A percentile compares a stretch with the other conserved stretches of the same genome.
phyloP scores from a whole-genome alignment of 2,888 invertebrate species.

The Brachylomia viminalis region DNA sequence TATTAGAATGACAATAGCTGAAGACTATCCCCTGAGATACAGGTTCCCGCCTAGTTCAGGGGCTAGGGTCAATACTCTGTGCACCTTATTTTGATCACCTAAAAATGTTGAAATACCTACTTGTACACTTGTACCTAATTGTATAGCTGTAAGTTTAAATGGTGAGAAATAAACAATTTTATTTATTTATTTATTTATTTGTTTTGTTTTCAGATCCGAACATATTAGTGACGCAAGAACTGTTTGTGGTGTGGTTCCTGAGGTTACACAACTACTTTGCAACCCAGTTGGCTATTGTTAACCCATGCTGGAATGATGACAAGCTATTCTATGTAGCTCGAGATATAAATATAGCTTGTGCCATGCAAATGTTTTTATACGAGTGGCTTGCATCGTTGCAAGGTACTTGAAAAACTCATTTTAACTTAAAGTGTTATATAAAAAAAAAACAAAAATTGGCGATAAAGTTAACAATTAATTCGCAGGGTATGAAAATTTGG shows the following conservation, averaged over 20 bases:
- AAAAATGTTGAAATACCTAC: too few relatives aligned
- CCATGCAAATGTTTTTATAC: slow-evolving; percentile 14
- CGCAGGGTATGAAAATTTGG: slow-evolving; percentile 59
- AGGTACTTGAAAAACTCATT: slow-evolving; percentile 15
- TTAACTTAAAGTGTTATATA: not conserved
- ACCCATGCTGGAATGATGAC: slow-evolving; percentile 40
- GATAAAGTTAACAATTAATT: not conserved
- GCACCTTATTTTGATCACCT: too few relatives aligned
- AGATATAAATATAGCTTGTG: slow-evolving; percentile 34
- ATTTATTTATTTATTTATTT: not conserved
- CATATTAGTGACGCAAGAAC: slow-evolving; percentile 1
- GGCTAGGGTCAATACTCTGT: too few relatives aligned
- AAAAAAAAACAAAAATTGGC: not conserved
- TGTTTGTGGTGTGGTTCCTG: slow-evolving; percentile 38
- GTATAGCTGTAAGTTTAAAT: too few relatives aligned
- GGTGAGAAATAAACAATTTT: too few relatives aligned
- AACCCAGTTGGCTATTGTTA: slow-evolving; percentile 10
- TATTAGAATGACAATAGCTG: too few relatives aligned
- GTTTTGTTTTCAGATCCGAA: slow-evolving; percentile 32
- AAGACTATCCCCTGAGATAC: too few relatives aligned
- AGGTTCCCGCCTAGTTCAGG: too few relatives aligned
- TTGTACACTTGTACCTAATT: too few relatives aligned
- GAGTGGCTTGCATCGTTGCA: slow-evolving; percentile 24
- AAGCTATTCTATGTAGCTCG: slow-evolving; percentile 29
- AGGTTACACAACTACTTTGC: slow-evolving; percentile 40